These are phyloP conservation scores for Perizoma affinitatum DNA, from an alignment of 2,888 invertebrate genomes.

Conservation along the genomic window DNA sequence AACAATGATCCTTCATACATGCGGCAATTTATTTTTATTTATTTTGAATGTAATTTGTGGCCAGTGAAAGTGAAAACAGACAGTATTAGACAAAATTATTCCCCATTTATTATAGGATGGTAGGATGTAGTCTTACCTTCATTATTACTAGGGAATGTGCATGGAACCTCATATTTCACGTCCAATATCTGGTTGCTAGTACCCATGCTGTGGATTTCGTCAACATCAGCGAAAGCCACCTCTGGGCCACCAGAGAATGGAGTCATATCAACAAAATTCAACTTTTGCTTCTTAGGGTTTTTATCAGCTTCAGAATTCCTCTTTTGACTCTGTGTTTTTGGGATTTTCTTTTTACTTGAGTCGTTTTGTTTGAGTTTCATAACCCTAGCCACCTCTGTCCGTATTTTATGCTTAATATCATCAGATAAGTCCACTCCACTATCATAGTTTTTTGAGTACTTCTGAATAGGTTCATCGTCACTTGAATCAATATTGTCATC, in stretches of 20 bases:
- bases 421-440: conserved; percentile 61
- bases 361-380: conserved; percentile 32
- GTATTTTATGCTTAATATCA: conserved; percentile 59
- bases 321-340: conserved; percentile 20
- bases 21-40: too few species aligned
- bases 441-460: conserved; percentile 61
- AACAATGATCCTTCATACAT: too few species aligned
- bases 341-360: conserved; percentile 23
- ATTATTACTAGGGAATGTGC: conserved; percentile 13
- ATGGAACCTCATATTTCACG: conserved; percentile 50
- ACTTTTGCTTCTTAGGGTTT: conserved; percentile 35
- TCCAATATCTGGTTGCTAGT: conserved; percentile 41
- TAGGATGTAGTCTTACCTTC: conserved; percentile 17
- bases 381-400: conserved; percentile 58
- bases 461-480: conserved; percentile 74
- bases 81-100: too few species aligned
- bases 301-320: conserved; percentile 33
- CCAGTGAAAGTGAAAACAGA: too few species aligned
- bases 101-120: too few species aligned
- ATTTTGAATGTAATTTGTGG: too few species aligned
- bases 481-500: conserved; percentile 46
- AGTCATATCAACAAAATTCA: conserved; percentile 24
- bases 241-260: conserved; percentile 43
- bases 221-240: conserved; percentile 69
- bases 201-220: conserved; percentile 46